A percentile compares a stretch with the other conserved stretches of the same genome.
phyloP scores from a whole-genome alignment of 1,140 invertebrate species.

The Drosophila bocqueti region DNA sequence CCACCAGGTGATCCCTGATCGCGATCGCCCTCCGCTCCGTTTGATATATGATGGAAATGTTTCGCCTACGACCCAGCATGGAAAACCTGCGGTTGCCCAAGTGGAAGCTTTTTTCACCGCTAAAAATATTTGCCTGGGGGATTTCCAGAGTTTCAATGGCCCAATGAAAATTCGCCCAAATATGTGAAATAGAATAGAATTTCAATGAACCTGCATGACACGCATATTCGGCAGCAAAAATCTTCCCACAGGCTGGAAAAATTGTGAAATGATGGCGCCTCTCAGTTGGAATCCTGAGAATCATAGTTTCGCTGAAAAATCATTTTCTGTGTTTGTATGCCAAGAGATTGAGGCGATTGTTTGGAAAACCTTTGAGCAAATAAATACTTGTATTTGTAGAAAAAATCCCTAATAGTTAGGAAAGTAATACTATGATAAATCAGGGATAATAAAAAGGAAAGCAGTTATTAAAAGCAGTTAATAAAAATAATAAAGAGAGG shows the following conservation, averaged over 20 bases:
- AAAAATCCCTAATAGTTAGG: neutral
- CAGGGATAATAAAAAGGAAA: no score
- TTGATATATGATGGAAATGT: constrained; percentile 71
- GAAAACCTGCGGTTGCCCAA: constrained; percentile 39
- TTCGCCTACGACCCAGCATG: constrained; percentile 41
- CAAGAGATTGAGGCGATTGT: constrained; percentile 27
- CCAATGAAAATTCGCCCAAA: constrained; percentile 51
- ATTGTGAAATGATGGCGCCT: constrained; percentile 49
- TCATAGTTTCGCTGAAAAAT: constrained; percentile 38
- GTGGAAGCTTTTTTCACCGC: constrained; percentile 25
- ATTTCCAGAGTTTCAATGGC: constrained; percentile 39
- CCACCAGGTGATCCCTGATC: constrained; percentile 11
- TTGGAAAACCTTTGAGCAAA: constrained; percentile 16
- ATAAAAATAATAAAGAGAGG: neutral
- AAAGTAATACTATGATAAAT: neutral
- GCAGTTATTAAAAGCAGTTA: no score
- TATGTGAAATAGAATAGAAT: constrained; percentile 45
- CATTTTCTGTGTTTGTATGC: neutral
- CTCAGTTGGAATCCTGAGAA: constrained; percentile 18
- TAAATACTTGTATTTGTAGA: neutral
- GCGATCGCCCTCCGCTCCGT: constrained; percentile 4
- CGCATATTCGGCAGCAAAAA: constrained; percentile 22
- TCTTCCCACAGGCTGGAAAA: constrained; percentile 6
- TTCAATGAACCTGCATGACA: constrained; percentile 65
- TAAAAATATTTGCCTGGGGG: constrained; percentile 48